Percentiles rank a stretch among this genome's conserved stretches.
phyloP scores from a whole-genome alignment of 1,140 invertebrate genomes.

The Galendromus occidentalis region DNA sequence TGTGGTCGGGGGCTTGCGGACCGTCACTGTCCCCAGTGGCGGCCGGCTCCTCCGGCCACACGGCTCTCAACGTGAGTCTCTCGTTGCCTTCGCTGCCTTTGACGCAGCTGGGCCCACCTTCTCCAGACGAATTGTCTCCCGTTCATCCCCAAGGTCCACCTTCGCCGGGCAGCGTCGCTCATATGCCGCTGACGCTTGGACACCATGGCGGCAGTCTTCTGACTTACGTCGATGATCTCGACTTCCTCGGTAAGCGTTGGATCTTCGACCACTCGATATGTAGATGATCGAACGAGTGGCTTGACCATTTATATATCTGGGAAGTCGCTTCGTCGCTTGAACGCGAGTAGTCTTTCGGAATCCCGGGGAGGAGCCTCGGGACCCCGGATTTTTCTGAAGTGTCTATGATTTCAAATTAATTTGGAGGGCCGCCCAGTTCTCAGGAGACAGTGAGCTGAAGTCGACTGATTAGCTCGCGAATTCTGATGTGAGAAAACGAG shows the following conservation, averaged over 20 bases:
- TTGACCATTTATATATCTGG: too few relatives aligned
- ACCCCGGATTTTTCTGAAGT: too few relatives aligned
- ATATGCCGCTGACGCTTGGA: background rate
- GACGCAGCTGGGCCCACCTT: background rate
- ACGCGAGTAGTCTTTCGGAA: too few relatives aligned
- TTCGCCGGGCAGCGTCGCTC: background rate
- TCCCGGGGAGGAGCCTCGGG: too few relatives aligned
- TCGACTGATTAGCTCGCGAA: too few relatives aligned
- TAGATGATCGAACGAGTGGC: too few relatives aligned
- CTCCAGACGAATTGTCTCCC: background rate
- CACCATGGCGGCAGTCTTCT: background rate
- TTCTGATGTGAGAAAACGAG: too few relatives aligned
- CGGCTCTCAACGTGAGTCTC: slow-evolving; percentile 2
- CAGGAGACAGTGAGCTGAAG: too few relatives aligned
- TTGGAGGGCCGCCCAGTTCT: too few relatives aligned
- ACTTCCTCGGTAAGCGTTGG: background rate
- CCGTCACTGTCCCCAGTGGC: slow-evolving; percentile 4
- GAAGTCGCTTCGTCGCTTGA: too few relatives aligned
- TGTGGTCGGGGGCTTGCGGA: slow-evolving; percentile 8
- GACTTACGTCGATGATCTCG: slow-evolving; percentile 5
- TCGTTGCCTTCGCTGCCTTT: background rate
- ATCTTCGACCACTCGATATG: background rate
- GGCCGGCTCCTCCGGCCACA: background rate
- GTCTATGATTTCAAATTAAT: too few relatives aligned
- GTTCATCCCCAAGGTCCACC: background rate